These are phyloP conservation scores for Drosophila nigrodunni DNA, from an alignment of 1,140 invertebrate genomes.

Conservation along the genomic window DNA sequence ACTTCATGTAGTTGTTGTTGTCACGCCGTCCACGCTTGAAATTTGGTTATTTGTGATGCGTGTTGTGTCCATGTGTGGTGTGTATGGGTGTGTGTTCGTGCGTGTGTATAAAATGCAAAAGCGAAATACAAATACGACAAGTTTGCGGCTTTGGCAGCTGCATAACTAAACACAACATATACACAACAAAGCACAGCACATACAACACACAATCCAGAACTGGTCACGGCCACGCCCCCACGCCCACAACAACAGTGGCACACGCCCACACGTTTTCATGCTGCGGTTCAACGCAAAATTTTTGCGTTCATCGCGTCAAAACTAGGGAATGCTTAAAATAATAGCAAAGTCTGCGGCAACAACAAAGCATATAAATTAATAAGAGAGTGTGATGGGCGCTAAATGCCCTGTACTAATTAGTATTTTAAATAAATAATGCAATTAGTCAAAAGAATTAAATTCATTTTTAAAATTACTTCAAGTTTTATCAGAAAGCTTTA, in stretches of 20 bases:
- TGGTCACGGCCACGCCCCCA: conserved; percentile 6
- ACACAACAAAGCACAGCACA: conserved; percentile 31
- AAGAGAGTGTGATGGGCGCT: neutral
- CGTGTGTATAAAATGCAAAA: conserved; percentile 68
- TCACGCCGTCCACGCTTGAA: conserved; percentile 38
- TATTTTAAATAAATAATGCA: too few relatives aligned
- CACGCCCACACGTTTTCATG: conserved; percentile 17
- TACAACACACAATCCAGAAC: neutral
- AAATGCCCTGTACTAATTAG: neutral
- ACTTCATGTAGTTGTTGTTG: conserved; percentile 35
- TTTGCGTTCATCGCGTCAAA: conserved; percentile 30
- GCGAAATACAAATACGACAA: conserved; percentile 48
- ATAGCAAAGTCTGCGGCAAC: conserved; percentile 34
- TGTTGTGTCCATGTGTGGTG: conserved; percentile 12
- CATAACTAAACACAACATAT: conserved; percentile 35
- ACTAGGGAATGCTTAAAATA: conserved; percentile 57
- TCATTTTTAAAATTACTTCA: too few relatives aligned
- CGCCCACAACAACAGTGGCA: conserved; percentile 1
- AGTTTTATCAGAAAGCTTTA: too few relatives aligned
- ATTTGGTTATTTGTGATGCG: conserved; percentile 59
- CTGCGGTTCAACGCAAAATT: conserved; percentile 60
- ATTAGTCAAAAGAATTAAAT: too few relatives aligned
- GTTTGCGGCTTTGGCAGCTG: conserved; percentile 31
- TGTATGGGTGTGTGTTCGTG: conserved; percentile 39
- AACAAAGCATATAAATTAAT: conserved; percentile 4